Evolutionary conservation across 2,888 invertebrate genomes (phyloP), one percentile per base, ranked within the genome.

Genomic region (Chesias legatella): DNA sequence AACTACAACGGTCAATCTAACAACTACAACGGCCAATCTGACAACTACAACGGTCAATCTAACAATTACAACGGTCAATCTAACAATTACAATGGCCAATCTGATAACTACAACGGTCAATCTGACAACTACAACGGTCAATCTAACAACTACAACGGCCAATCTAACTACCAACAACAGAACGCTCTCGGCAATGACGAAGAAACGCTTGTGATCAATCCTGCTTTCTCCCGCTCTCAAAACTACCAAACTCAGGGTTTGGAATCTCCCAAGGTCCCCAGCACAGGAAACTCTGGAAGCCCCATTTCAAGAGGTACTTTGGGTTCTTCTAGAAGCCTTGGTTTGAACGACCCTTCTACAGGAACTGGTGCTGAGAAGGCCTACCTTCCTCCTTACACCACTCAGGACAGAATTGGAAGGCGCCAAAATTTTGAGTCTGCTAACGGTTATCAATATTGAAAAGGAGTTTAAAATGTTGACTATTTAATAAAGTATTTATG

Each of bases 121-220:
- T 25, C 29, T 17, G 31, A 38, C 41, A 34, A 43, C 36, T 33
- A 34, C 43, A 58, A 51, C 37, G 32, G 29, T 4, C 40, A 50
- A 20, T 25, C 29, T 22, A 37, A 38, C 41, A 32, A 42, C 50
- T 51, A 56, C 43, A 58, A 51, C 38, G 32, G 29, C 3, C 40
- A 50, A 20, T 25, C 29, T 17, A 33, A 38, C 41, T 38, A 43
- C 36, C 35, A 34, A 33, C 41, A 17, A 17, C 13, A 45, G 36
- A 46, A 42, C 27, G 36, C 28, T 35, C 49, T 43, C 33, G 42
- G 40, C 10, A 58, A 57, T 37, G 58, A 54, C 34, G 57, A 57
- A 5, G 79, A 81, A 34, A 39, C 76, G 0, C 56, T 82, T 2
- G 68, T 74, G 1, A 72, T 75, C 10, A 72, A 73, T 60, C 61